phyloP scores from a whole-genome alignment of 2,888 invertebrate genomes.

The Ophonus ardosiacus region DNA sequence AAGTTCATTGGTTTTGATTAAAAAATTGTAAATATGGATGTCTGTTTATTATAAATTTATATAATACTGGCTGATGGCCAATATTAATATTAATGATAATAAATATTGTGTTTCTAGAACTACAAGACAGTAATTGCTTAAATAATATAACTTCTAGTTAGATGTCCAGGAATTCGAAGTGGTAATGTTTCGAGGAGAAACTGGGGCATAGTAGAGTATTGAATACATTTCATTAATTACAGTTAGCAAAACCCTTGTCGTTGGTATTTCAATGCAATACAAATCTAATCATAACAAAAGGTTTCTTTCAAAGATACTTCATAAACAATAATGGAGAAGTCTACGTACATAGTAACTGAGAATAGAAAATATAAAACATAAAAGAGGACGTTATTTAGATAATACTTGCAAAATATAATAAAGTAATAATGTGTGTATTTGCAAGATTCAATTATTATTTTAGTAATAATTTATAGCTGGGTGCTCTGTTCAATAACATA shows the following conservation, averaged over 20 bases:
- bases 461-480: too few relatives aligned
- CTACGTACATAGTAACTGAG: not conserved
- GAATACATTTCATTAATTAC: not conserved
- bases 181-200: not conserved
- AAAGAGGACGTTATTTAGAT: not conserved
- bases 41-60: too few relatives aligned
- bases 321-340: not conserved
- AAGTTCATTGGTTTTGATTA: too few relatives aligned
- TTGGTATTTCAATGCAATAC: not conserved
- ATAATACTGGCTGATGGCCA: too few relatives aligned
- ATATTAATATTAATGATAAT: not conserved
- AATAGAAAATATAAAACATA: not conserved
- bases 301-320: not conserved
- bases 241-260: not conserved
- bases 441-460: too few relatives aligned
- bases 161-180: not conserved
- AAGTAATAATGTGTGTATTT: too few relatives aligned
- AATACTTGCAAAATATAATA: not conserved
- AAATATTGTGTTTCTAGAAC: not conserved
- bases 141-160: not conserved
- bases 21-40: too few relatives aligned
- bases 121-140: not conserved
- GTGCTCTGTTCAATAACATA: too few relatives aligned
- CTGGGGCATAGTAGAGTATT: not conserved
- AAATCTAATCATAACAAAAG: not conserved